Evolutionary conservation across 2,888 invertebrate species (phyloP).

Genomic region (Tenthredo amoena): DNA sequence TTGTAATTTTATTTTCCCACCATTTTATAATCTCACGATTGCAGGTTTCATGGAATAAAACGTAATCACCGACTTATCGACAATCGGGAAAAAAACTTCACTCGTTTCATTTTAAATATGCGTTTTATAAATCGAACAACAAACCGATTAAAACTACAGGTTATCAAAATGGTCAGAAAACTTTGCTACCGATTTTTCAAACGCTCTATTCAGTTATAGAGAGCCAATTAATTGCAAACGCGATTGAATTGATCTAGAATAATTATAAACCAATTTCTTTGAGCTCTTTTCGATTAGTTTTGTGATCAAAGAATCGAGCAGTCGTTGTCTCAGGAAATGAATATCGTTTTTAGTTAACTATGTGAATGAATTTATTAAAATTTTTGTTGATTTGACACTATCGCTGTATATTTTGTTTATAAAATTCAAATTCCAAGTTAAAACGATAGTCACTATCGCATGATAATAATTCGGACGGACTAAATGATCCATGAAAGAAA

Average conservation of each 20-base stretch:
- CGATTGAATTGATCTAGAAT: neutral
- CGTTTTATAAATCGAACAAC: neutral
- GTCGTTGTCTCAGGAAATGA: no score
- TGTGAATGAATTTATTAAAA: neutral
- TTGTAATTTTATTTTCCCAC: neutral
- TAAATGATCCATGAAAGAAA: neutral
- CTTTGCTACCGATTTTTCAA: neutral
- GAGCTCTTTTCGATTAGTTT: neutral
- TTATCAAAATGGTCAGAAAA: neutral
- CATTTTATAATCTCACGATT: neutral
- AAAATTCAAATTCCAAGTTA: neutral
- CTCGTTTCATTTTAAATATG: no score
- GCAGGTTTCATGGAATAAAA: neutral
- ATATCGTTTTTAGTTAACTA: no score
- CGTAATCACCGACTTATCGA: no score
- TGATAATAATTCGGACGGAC: neutral
- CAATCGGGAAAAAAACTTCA: no score
- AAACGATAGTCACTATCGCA: neutral
- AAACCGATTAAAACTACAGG: neutral
- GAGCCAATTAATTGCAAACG: neutral
- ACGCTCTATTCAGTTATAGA: neutral
- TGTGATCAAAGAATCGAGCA: neutral
- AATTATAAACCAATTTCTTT: neutral
- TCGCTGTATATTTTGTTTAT: neutral
- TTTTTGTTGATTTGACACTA: neutral